Base-by-base conservation (phyloP, 2,113 vertebrate genomes). In the Salvelinus fontinalis region DNA sequence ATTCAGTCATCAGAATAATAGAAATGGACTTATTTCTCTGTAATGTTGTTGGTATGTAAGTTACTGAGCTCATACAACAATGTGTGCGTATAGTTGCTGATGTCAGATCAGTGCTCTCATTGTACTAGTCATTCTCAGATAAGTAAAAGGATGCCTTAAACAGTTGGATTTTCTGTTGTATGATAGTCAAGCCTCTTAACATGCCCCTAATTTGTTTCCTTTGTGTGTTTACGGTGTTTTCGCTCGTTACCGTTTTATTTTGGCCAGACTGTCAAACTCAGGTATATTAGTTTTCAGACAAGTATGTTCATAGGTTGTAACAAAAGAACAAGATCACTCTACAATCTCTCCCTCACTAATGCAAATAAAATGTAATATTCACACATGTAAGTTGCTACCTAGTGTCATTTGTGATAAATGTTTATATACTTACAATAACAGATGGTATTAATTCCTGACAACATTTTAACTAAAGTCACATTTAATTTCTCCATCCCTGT, bases 141-240 rank as follows among this genome's bases (percentile, higher is more conserved):
- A 34, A 81, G 75, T 81, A 62, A 81, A 83, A 9, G 6, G 77
- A 80, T 87, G 86, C 84, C 84, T 89, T 89, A 88, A 86, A 70
- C 44, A 20, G 59, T 31, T 22, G 9, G 34, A 9, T 22, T 54
- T 29, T 29, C 73, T 59, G 9, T 62, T 29, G 54, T 67, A 49
- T 67, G 26, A 54, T 44, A 9, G 39, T 44, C 39, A 48, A 48
- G 48, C 8, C 20, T 59, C 27, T 49, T 71, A n/a, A 34, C 34
- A 34, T 34, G 34, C 34, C 34, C 34, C 34, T 34, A 34, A 34
- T 34, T 34, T 34, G 66, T 60, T 48, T 72, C 74, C 54, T n/a
- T 26, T 44, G 27, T 34, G 27, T 14, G 68, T 62, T 22, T 71
- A 67, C 80, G 74, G 76, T 70, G 24, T 84, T 69, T 77, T 66